Percentiles rank a stretch among this genome's conserved stretches.
These are phyloP conservation scores for Macrochelys suwanniensis DNA, from an alignment of 2,797 vertebrate species.

Conservation along the genomic window DNA sequence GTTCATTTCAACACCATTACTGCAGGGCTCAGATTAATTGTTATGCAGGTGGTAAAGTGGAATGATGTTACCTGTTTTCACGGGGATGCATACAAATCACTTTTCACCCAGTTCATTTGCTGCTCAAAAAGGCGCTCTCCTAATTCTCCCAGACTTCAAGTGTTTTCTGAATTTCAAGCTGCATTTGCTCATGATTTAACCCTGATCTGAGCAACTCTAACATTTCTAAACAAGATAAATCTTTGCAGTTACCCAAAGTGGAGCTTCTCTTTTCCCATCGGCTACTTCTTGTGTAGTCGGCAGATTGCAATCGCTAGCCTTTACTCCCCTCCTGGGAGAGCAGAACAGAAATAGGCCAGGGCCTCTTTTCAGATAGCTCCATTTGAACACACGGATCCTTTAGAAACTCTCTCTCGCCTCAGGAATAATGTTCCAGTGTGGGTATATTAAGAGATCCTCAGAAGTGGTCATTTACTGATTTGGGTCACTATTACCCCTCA, in stretches of 20 bases:
- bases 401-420: neutral
- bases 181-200: neutral
- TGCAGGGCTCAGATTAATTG: fast-evolving
- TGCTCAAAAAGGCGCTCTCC: neutral
- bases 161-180: neutral
- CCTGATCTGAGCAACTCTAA: neutral
- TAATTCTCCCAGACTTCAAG: neutral
- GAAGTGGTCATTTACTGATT: neutral
- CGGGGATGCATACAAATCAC: neutral
- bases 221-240: neutral
- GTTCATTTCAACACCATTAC: fast-evolving
- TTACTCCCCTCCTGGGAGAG: neutral
- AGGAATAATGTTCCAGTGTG: fast-evolving
- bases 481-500: neutral
- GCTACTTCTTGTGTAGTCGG: neutral
- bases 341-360: neutral
- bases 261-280: neutral
- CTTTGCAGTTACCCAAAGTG: neutral
- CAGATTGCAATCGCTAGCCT: neutral
- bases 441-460: fast-evolving
- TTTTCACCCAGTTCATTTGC: neutral
- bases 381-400: neutral
- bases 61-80: neutral
- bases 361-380: neutral
- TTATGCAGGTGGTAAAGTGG: neutral